These are phyloP conservation scores for Proterorhinus semilunaris DNA, from an alignment of 2,113 vertebrate species.

Conservation along the genomic window DNA sequence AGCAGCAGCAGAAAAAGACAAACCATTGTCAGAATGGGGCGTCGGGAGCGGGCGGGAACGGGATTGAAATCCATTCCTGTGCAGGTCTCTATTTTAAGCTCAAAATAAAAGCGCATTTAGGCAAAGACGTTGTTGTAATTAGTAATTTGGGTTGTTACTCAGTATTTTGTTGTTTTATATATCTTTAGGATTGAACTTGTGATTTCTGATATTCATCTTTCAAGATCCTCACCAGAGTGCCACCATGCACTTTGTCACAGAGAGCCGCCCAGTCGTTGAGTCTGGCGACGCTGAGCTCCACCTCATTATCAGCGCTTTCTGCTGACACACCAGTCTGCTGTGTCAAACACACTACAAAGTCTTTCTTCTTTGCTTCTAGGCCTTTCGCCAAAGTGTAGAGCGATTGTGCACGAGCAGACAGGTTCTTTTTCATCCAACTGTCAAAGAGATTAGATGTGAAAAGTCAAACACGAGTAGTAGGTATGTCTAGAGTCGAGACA, in stretches of 20 bases:
- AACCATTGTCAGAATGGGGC: no score
- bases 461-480: not conserved
- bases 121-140: no score
- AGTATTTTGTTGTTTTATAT: no score
- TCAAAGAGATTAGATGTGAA: not conserved
- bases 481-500: no score
- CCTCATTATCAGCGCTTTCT: slow-evolving; percentile 71
- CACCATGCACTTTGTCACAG: slow-evolving; percentile 77
- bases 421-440: slow-evolving; percentile 82
- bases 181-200: no score
- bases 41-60: no score
- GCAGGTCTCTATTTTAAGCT: not conserved
- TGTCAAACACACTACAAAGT: slow-evolving; percentile 61
- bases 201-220: not conserved
- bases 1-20: no score
- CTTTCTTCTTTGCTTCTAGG: slow-evolving; percentile 71
- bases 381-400: slow-evolving; percentile 81
- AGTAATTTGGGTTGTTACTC: no score
- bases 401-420: slow-evolving; percentile 73
- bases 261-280: slow-evolving; percentile 82
- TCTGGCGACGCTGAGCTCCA: slow-evolving; percentile 76
- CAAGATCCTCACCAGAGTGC: slow-evolving; percentile 70
- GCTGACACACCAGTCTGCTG: slow-evolving; percentile 60
- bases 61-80: no score
- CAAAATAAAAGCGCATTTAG: not conserved